phyloP scores from a whole-genome alignment of 2,797 vertebrate species.

The Rhincodon typus region DNA sequence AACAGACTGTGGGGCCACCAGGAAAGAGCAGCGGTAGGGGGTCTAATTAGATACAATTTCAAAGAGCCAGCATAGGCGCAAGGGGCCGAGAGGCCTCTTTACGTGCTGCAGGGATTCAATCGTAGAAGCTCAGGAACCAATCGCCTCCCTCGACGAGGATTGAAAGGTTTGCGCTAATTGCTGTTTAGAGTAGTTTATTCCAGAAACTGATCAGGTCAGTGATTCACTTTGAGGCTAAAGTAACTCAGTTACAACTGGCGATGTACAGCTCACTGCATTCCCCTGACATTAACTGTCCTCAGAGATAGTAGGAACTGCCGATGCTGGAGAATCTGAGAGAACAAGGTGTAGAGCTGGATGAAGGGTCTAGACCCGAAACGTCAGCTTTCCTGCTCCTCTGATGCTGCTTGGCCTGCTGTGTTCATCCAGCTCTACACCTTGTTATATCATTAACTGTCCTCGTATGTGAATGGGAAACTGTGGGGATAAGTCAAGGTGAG shows the following conservation, averaged over 20 bases:
- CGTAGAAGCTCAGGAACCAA: no score
- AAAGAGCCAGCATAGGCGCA: neutral
- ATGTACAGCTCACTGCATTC: neutral
- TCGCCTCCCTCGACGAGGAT: neutral
- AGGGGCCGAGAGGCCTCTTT: neutral
- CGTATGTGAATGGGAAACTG: neutral
- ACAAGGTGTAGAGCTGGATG: no score
- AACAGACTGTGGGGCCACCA: neutral
- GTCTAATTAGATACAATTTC: neutral
- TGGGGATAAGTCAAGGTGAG: neutral
- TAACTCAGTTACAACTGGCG: neutral
- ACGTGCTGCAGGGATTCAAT: neutral
- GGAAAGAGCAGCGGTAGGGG: neutral
- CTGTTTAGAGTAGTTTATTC: neutral
- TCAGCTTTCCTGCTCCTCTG: no score
- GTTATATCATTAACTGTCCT: neutral
- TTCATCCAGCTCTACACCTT: no score
- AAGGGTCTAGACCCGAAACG: no score
- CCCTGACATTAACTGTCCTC: neutral
- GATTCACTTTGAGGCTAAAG: neutral
- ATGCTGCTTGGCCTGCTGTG: no score
- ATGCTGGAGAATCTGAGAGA: no score
- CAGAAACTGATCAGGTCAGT: neutral
- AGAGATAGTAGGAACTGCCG: no score
- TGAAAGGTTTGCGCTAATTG: neutral